Evolutionary conservation across 2,888 invertebrate genomes (phyloP).

Genomic region (Rhagonycha fulva): DNA sequence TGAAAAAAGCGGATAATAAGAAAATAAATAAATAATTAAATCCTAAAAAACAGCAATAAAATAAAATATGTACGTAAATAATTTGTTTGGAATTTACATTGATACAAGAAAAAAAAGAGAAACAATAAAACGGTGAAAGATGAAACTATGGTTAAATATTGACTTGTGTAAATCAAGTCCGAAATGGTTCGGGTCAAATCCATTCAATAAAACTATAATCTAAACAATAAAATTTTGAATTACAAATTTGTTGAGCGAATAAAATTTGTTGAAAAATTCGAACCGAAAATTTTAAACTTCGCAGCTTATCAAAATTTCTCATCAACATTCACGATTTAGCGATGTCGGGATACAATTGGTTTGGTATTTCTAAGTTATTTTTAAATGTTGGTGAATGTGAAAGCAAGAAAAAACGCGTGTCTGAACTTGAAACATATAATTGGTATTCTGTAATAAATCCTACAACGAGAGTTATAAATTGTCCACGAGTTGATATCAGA

Average conservation of each 20-base stretch:
- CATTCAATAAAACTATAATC: slow-evolving; percentile 48
- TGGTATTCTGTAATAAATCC: slow-evolving; percentile 52
- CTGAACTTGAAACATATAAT: slow-evolving; percentile 41
- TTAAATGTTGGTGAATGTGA: slow-evolving; percentile 16
- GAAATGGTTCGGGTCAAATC: slow-evolving; percentile 36
- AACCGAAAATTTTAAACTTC: slow-evolving; percentile 51
- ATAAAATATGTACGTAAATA: background rate
- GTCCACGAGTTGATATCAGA: slow-evolving; percentile 51
- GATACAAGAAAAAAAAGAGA: background rate
- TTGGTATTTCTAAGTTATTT: background rate
- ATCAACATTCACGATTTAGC: slow-evolving; percentile 44
- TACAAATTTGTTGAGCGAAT: slow-evolving; percentile 52
- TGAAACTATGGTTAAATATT: background rate
- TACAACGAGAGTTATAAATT: slow-evolving; percentile 52
- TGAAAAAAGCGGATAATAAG: background rate
- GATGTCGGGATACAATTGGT: background rate
- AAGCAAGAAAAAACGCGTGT: slow-evolving; percentile 31
- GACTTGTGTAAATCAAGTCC: background rate
- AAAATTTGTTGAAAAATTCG: slow-evolving; percentile 53
- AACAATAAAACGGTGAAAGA: background rate
- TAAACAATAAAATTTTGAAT: slow-evolving; percentile 55
- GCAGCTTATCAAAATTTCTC: slow-evolving; percentile 49
- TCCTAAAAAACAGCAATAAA: background rate
- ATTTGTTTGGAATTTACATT: background rate
- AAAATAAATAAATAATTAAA: background rate